Evolutionary conservation across 2,888 invertebrate genomes (phyloP), one percentile per base, ranked within the genome.

Genomic region (Stenodema calcarata): DNA sequence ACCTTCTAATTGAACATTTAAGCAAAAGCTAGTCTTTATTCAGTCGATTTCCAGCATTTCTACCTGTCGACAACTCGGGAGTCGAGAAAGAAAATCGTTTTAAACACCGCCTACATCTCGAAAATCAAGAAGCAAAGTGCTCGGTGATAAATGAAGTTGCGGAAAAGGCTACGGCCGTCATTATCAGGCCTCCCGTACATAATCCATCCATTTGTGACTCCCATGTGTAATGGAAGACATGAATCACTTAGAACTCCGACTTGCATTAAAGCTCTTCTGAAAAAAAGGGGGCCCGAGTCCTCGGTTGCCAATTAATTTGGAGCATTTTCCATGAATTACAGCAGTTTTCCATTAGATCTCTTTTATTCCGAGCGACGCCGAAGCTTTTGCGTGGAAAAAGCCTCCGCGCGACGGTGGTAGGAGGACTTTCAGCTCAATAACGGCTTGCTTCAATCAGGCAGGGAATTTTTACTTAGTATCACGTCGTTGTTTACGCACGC

Each of bases 261-360:
- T 23, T 78, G 86, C 79, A 84, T 84, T 84, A 84, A 84, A 84
- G 84, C 84, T 84, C 84, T 84, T 84, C 47, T 84, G 84, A 84
- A 84, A 84, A 62, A 62, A 62, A 23, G n/a, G n/a, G n/a, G n/a
- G n/a, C n/a, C n/a, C n/a, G 62, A 84, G 84, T 84, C 27, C 84
- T 84, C 84, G 73, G 84, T 47, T 73, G 84, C 73, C 86, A 86
- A 86, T 86, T 86, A 86, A 86, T 86, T 78, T 86, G 76, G 86
- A 86, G 86, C 78, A 76, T 79, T 79, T 79, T 70, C 86, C 86
- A 86, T 79, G 86, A 86, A 86, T 78, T 78, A 86, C 86, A 86
- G 78, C 86, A 86, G 78, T 78, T 86, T 78, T 86, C 86, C 86
- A 86, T 86, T 86, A 86, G 86, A 86, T 86, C 78, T 86, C 86